These are phyloP conservation scores for Noctua fimbriata DNA, from an alignment of 2,888 invertebrate genomes.

Conservation along the genomic window DNA sequence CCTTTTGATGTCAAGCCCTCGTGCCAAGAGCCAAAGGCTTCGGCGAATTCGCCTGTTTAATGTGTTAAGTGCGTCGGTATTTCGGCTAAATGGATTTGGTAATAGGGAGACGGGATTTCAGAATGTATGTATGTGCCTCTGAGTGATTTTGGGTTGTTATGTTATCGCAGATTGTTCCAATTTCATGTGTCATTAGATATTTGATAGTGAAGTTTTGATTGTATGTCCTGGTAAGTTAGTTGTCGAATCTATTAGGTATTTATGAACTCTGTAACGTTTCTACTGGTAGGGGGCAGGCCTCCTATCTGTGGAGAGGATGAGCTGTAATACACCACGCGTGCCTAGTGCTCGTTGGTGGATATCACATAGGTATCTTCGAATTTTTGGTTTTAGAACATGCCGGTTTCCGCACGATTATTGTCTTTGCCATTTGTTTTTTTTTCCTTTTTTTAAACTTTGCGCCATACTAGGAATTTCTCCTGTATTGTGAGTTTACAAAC, in stretches of 20 bases:
- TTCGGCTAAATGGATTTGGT: constrained; percentile 59
- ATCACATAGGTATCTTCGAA: neutral
- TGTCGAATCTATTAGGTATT: neutral
- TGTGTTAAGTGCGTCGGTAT: constrained; percentile 63
- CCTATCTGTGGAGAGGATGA: neutral
- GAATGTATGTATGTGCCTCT: constrained; percentile 40
- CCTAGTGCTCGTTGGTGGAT: neutral
- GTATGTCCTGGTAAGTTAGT: neutral
- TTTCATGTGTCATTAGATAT: constrained; percentile 19
- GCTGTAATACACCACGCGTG: neutral
- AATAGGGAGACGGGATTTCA: constrained; percentile 36
- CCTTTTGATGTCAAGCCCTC: constrained; percentile 63
- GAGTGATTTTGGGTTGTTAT: constrained; percentile 30
- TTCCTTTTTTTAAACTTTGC: no score
- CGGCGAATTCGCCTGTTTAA: constrained; percentile 58
- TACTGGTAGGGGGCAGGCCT: neutral
- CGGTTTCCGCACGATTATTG: neutral
- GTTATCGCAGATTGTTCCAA: constrained; percentile 12
- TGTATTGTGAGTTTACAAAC: no score
- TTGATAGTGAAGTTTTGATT: neutral
- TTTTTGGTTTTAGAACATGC: neutral
- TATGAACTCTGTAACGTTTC: neutral
- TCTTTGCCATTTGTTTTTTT: neutral
- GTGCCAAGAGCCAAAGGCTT: constrained; percentile 55
- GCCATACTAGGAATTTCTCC: neutral